These are phyloP conservation scores for Sarotherodon lohbergeri DNA, from an alignment of 2,113 vertebrate species.

Conservation along the genomic window DNA sequence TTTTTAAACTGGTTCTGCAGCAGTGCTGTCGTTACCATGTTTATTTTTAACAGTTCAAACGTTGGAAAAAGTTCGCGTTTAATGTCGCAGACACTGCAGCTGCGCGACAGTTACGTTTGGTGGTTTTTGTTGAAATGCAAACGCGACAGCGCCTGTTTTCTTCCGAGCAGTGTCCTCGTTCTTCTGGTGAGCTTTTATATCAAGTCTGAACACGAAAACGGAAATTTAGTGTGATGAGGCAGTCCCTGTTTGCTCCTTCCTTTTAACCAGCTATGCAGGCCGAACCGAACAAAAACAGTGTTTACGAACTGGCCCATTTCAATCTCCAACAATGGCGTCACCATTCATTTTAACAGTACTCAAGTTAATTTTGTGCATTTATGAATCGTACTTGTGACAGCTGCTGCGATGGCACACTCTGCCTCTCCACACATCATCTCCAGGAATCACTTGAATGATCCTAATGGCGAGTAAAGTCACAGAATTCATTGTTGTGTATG, in stretches of 20 bases:
- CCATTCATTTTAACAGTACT: not conserved
- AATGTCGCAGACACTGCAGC: not conserved
- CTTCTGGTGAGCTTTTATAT: not conserved
- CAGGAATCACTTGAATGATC: not conserved
- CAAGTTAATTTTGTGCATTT: not conserved
- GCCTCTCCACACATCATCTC: not conserved
- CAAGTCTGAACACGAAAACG: not conserved
- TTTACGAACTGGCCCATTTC: not conserved
- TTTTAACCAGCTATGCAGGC: not conserved
- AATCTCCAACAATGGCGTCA: not conserved
- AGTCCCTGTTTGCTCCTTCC: not conserved
- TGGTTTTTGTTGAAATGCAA: not conserved
- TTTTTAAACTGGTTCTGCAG: not conserved
- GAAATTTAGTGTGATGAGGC: not conserved
- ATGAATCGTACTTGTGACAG: not conserved
- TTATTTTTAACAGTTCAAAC: not conserved
- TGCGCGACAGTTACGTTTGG: no score
- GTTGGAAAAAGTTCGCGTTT: not conserved
- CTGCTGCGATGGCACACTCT: not conserved
- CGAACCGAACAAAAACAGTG: not conserved
- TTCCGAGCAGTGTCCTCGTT: not conserved
- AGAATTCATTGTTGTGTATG: not conserved
- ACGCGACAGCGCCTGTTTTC: not conserved
- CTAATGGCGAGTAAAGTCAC: not conserved
- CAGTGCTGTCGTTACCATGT: not conserved